Evolutionary conservation across 2,888 invertebrate species (phyloP), one percentile per base, ranked within the genome.

Genomic region (Furcula furcula): DNA sequence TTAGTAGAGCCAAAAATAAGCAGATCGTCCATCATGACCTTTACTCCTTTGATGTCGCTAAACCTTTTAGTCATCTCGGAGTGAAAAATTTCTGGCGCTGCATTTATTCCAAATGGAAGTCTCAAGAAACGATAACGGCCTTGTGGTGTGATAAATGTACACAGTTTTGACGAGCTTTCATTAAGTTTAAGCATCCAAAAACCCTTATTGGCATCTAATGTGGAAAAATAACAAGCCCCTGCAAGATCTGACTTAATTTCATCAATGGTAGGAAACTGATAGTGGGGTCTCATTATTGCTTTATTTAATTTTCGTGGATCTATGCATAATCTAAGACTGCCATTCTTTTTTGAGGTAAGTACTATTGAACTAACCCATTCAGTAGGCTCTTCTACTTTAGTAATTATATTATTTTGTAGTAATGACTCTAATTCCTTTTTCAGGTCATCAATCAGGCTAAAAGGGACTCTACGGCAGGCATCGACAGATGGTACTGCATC

Each of bases 251-350:
- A 9, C 4, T 25, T 26, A 4, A 40, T 32, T 28, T 46, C 47
- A 12, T 55, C 50, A 12, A 58, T 16, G 10, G 49, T 47, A 3
- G 50, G 49, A 10, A 55, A 47, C 14, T 40, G 53, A 29, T 43
- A 52, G 28, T 58, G 49, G 2, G 42, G 26, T 28, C 55, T 38
- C 19, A 36, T 32, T 1, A 55, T 36, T 3, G 48, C 46, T 18
- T 45, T 12, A 31, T 58, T 58, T 5, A 58, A 29, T 19, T 54
- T 46, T 4, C 44, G 14, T 3, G 55, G 55, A 25, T 54, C 55
- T 7, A 55, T 27, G 28, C 54, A 52, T 5, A 54, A n/a, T 22
- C 58, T 34, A 2, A 58, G 10, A 10, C 36, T 30, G 18, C 46
- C 50, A 34, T 48, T 41, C 22, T 45, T 43, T 31, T 52, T 53